These are phyloP conservation scores for Eonycteris spelaea DNA, from an alignment of 2,113 vertebrate species.

Conservation along the genomic window DNA sequence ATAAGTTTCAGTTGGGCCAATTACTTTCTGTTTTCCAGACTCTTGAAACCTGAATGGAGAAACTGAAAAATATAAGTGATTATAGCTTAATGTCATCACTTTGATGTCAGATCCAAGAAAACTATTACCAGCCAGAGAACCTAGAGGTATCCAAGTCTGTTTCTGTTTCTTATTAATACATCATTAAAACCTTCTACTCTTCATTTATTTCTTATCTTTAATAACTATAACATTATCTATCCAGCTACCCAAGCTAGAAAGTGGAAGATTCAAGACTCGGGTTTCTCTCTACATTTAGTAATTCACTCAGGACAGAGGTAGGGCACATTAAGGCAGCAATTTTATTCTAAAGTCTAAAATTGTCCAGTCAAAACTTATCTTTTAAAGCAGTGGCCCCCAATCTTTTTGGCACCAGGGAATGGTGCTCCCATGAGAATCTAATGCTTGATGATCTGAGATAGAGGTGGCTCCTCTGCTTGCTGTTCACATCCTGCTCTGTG, in stretches of 20 bases:
- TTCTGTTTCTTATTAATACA: not conserved
- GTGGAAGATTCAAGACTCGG: not conserved
- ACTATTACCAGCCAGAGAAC: not conserved
- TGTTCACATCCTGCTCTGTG: no score
- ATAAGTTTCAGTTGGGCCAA: not conserved
- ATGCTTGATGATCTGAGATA: no score
- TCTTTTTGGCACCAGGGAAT: no score
- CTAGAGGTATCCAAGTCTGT: not conserved
- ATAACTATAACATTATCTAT: not conserved
- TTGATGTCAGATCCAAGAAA: not conserved
- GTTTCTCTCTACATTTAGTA: not conserved
- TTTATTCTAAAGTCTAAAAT: not conserved
- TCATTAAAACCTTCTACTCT: not conserved
- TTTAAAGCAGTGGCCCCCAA: not conserved
- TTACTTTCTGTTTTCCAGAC: not conserved
- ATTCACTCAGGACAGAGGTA: not conserved
- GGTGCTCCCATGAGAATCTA: no score
- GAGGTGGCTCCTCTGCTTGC: no score
- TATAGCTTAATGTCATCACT: not conserved
- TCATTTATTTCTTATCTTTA: not conserved
- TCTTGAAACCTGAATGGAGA: not conserved
- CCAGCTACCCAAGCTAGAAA: not conserved
- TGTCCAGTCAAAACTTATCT: not conserved
- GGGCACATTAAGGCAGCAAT: not conserved
- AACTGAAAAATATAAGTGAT: not conserved